phyloP scores from a whole-genome alignment of 2,888 invertebrate genomes.

The Gastrophysa polygoni region DNA sequence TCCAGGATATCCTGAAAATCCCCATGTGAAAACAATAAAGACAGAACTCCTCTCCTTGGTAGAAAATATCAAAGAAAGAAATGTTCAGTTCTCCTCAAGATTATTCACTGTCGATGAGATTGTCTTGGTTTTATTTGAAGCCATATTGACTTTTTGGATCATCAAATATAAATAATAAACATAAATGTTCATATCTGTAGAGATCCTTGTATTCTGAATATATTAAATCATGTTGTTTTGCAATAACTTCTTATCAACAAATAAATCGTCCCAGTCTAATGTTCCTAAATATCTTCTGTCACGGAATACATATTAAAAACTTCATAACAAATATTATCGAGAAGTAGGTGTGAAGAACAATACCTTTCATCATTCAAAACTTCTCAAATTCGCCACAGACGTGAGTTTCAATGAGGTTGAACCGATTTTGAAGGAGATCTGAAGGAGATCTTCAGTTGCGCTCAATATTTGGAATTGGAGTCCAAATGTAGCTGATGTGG shows the following conservation, averaged over 20 bases:
- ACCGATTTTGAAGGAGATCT: conserved; percentile 11
- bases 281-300: neutral
- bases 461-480: neutral
- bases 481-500: no score
- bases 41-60: conserved; percentile 32
- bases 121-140: conserved; percentile 28
- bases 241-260: neutral
- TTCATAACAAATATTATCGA: neutral
- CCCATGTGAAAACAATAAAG: conserved; percentile 16
- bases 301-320: neutral
- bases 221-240: neutral
- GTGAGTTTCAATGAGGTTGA: conserved; percentile 29
- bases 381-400: conserved; percentile 19
- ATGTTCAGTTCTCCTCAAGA: conserved; percentile 27
- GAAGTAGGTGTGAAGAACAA: neutral
- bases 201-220: neutral
- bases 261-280: neutral
- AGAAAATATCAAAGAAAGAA: conserved; percentile 26
- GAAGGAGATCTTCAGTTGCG: neutral
- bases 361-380: conserved; percentile 14
- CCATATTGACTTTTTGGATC: conserved; percentile 28
- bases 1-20: conserved; percentile 13
- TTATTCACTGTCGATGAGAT: conserved; percentile 31
- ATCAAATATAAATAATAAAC: conserved; percentile 31
- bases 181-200: neutral